Conservation (phyloP, 53 echinoderm and acorn worm species). For the Glandiceps talaboti region DNA sequence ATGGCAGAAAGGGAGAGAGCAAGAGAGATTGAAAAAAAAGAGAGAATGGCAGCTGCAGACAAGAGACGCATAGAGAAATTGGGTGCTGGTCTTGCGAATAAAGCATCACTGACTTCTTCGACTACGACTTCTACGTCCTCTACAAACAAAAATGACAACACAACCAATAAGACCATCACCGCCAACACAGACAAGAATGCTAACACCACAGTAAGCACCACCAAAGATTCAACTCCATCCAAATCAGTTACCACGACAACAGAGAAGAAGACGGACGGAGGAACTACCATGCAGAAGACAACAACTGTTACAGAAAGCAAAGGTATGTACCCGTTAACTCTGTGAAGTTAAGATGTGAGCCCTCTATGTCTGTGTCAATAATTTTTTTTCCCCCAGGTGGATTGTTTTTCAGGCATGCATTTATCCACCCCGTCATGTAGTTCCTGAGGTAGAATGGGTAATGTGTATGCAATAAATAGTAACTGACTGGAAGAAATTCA, state of each 20-base stretch:
- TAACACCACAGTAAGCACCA: constrained; percentile 23
- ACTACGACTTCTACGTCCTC: not conserved
- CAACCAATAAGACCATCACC: constrained; percentile 4
- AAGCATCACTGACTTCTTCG: not conserved
- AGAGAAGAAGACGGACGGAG: constrained; percentile 31
- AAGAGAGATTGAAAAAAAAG: constrained; percentile 16
- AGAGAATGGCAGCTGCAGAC: not conserved
- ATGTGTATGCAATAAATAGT: no score
- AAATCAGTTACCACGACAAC: constrained; percentile 45
- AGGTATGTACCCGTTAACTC: no score
- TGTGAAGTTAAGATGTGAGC: no score
- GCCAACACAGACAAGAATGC: not conserved
- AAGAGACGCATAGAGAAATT: not conserved
- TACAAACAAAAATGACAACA: constrained; percentile 8
- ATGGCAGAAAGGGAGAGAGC: constrained; percentile 19
- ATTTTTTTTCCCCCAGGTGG: no score
- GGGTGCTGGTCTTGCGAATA: not conserved
- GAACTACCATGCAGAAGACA: constrained; percentile 30
- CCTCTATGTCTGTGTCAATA: no score
- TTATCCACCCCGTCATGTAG: no score
- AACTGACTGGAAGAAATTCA: no score
- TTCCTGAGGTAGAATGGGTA: no score
- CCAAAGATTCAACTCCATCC: constrained; percentile 47
- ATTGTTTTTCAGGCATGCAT: no score
- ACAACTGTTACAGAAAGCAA: constrained; percentile 45